Percentiles rank a stretch among this genome's conserved stretches.
Conservation (phyloP, 2,888 invertebrate species). For the Trichacis sp. region DNA sequence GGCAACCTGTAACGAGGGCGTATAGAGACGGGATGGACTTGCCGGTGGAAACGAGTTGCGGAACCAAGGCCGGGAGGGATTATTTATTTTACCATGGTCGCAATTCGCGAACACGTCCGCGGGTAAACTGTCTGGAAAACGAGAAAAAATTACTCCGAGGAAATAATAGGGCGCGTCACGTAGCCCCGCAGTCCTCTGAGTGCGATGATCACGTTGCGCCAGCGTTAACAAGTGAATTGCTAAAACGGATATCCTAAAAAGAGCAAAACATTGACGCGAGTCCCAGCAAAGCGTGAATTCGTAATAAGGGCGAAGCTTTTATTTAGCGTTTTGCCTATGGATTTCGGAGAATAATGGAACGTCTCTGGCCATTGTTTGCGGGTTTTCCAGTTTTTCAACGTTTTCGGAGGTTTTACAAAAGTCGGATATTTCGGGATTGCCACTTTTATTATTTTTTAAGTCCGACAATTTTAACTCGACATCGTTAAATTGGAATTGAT, state of each 20-base stretch:
- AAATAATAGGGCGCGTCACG: conserved; percentile 48
- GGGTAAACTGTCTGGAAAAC: conserved; percentile 63
- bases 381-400: not conserved
- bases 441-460: too few species aligned
- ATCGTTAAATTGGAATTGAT: too few species aligned
- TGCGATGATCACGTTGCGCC: conserved; percentile 19
- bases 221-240: conserved; percentile 34
- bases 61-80: conserved; percentile 49
- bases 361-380: not conserved
- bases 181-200: conserved; percentile 18
- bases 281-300: conserved; percentile 19
- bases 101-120: conserved; percentile 57
- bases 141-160: conserved; percentile 60
- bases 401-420: too few species aligned
- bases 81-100: conserved; percentile 60
- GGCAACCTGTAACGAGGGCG: conserved; percentile 40
- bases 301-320: conserved; percentile 20
- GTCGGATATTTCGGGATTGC: too few species aligned
- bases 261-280: conserved; percentile 7
- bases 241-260: conserved; percentile 31
- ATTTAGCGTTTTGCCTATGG: conserved; percentile 12
- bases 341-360: conserved; percentile 12
- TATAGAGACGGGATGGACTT: conserved; percentile 11
- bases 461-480: too few species aligned
- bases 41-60: conserved; percentile 46